phyloP scores from a whole-genome alignment of 2,888 invertebrate genomes.

The Esperia sulphurella region DNA sequence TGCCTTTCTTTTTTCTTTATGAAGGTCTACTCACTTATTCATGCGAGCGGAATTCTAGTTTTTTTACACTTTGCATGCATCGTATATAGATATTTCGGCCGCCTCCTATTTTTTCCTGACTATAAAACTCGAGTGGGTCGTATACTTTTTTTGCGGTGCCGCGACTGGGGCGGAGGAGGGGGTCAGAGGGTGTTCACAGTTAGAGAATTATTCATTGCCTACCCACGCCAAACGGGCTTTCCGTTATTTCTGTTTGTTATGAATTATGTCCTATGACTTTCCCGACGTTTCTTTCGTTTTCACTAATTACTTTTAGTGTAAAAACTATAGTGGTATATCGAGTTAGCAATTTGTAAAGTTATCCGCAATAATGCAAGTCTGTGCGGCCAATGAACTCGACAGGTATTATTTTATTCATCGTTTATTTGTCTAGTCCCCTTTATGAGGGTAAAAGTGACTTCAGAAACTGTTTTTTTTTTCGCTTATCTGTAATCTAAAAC shows the following conservation, averaged over 20 bases:
- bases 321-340: constrained; percentile 43
- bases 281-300: constrained; percentile 71
- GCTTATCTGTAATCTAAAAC: too few species aligned
- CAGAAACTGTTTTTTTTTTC: too few species aligned
- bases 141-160: constrained; percentile 73
- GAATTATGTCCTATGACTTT: constrained; percentile 78
- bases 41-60: constrained; percentile 73
- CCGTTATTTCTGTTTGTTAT: constrained; percentile 79
- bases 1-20: constrained; percentile 67
- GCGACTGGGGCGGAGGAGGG: constrained; percentile 36
- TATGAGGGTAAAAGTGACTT: too few species aligned
- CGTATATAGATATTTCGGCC: constrained; percentile 76
- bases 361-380: too few species aligned
- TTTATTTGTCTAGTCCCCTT: too few species aligned
- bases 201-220: constrained; percentile 79
- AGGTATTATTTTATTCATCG: too few species aligned
- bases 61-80: constrained; percentile 66
- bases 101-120: constrained; percentile 74
- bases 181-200: constrained; percentile 71
- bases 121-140: constrained; percentile 74
- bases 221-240: constrained; percentile 75
- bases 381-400: too few species aligned
- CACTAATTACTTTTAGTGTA: constrained; percentile 73
- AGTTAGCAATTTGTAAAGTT: too few species aligned
- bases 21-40: constrained; percentile 76